These are phyloP conservation scores for Trematocara caparti DNA, from an alignment of 2,797 vertebrate species.

Conservation along the genomic window DNA sequence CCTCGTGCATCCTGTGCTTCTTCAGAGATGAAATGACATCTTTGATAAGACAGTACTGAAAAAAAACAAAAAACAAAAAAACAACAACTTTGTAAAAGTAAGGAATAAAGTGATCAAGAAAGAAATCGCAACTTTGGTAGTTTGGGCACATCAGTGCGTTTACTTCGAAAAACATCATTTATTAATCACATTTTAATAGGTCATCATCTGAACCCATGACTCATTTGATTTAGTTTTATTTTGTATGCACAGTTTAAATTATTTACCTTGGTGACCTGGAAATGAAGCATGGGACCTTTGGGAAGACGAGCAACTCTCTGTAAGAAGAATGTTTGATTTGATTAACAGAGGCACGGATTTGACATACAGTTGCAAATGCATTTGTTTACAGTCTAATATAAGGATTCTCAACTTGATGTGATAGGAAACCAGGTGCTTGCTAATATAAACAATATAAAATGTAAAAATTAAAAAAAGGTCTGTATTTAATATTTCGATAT, in stretches of 20 bases:
- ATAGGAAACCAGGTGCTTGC: neutral
- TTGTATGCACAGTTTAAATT: neutral
- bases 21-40: slow-evolving; percentile 89
- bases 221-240: neutral
- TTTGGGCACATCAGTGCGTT: slow-evolving; percentile 69
- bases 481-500: neutral
- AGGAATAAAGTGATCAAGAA: neutral
- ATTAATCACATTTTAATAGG: slow-evolving; percentile 45
- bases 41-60: slow-evolving; percentile 85
- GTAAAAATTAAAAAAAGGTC: neutral
- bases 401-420: neutral
- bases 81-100: neutral
- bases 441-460: neutral
- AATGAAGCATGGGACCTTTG: slow-evolving; percentile 87
- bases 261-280: slow-evolving; percentile 82
- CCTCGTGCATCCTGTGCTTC: slow-evolving; percentile 91
- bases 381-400: neutral
- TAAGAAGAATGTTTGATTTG: neutral
- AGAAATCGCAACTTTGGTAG: no score
- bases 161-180: slow-evolving; percentile 73
- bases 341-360: neutral
- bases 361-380: fast-evolving
- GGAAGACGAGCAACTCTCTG: slow-evolving; percentile 90
- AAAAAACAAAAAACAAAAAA: fast-evolving
- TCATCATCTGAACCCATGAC: slow-evolving; percentile 58